Evolutionary conservation across 2,888 invertebrate genomes (phyloP).

Genomic region (Ichneumon xanthorius): DNA sequence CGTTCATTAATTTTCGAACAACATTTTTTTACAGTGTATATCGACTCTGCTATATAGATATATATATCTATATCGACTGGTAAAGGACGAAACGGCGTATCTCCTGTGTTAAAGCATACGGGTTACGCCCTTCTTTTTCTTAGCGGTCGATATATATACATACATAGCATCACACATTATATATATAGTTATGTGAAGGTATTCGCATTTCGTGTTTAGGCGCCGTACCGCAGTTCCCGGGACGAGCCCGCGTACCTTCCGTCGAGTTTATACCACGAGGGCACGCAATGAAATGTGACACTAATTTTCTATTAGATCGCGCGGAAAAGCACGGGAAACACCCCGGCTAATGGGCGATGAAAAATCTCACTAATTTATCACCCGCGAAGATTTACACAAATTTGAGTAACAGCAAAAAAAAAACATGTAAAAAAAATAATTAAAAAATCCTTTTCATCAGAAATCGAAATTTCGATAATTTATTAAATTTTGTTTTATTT

Average conservation of each 20-base stretch:
- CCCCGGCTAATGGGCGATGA: constrained; percentile 11
- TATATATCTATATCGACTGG: too few relatives aligned
- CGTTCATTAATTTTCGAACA: too few relatives aligned
- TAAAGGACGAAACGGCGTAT: too few relatives aligned
- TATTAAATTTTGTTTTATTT: background rate
- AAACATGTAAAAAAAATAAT: too few relatives aligned
- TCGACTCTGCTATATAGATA: background rate
- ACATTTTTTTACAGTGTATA: too few relatives aligned
- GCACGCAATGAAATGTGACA: constrained; percentile 78
- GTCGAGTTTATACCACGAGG: constrained; percentile 18
- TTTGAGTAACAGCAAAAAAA: too few relatives aligned
- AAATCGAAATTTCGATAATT: too few relatives aligned
- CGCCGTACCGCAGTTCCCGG: constrained; percentile 76
- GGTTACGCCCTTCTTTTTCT: background rate
- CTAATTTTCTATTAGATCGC: constrained; percentile 81
- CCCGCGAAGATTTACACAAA: too few relatives aligned
- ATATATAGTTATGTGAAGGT: constrained; percentile 62
- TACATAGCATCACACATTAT: background rate
- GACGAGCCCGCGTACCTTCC: constrained; percentile 11
- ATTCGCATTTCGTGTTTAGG: constrained; percentile 82
- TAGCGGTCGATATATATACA: background rate
- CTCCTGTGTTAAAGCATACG: background rate
- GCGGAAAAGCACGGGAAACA: constrained; percentile 14
- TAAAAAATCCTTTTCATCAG: background rate
- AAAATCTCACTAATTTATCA: background rate